Percentiles rank a stretch among this genome's conserved stretches.
Evolutionary conservation across 2,888 invertebrate species (phyloP).

Genomic region (Ochropleura leucogaster): DNA sequence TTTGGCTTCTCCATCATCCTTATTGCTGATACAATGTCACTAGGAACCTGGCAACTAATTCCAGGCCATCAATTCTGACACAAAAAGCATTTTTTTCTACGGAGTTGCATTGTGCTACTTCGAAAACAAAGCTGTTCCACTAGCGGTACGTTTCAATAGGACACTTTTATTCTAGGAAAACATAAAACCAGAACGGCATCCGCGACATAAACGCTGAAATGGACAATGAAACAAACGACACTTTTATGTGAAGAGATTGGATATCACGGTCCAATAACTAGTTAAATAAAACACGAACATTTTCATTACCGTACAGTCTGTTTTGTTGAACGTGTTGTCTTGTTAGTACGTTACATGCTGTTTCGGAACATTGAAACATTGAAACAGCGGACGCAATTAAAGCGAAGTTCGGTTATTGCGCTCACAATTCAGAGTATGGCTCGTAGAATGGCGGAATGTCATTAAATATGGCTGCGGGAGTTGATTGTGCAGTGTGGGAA

Average conservation of each 20-base stretch:
- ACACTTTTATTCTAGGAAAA: slow-evolving; percentile 22
- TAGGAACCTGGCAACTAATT: neutral
- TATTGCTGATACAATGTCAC: neutral
- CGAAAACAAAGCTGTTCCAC: slow-evolving; percentile 1
- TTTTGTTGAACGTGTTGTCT: slow-evolving; percentile 29
- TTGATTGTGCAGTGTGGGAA: slow-evolving; percentile 10
- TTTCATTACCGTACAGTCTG: slow-evolving; percentile 25
- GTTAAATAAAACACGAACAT: slow-evolving; percentile 23
- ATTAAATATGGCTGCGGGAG: neutral
- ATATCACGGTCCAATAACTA: slow-evolving; percentile 13
- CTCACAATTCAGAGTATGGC: slow-evolving; percentile 19
- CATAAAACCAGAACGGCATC: slow-evolving; percentile 10
- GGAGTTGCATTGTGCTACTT: neutral
- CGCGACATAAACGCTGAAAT: slow-evolving; percentile 23
- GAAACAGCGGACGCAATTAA: slow-evolving; percentile 26
- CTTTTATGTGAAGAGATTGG: slow-evolving; percentile 28
- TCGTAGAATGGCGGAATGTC: slow-evolving; percentile 6
- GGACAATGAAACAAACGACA: slow-evolving; percentile 29
- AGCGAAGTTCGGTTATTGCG: slow-evolving; percentile 23
- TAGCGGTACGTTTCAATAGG: neutral
- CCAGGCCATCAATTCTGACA: neutral
- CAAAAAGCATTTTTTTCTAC: slow-evolving; percentile 21
- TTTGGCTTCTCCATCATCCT: neutral
- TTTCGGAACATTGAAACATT: slow-evolving; percentile 17
- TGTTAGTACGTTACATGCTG: slow-evolving; percentile 26